Evolutionary conservation across 2,888 invertebrate species (phyloP).

Genomic region (Heliconius erato): DNA sequence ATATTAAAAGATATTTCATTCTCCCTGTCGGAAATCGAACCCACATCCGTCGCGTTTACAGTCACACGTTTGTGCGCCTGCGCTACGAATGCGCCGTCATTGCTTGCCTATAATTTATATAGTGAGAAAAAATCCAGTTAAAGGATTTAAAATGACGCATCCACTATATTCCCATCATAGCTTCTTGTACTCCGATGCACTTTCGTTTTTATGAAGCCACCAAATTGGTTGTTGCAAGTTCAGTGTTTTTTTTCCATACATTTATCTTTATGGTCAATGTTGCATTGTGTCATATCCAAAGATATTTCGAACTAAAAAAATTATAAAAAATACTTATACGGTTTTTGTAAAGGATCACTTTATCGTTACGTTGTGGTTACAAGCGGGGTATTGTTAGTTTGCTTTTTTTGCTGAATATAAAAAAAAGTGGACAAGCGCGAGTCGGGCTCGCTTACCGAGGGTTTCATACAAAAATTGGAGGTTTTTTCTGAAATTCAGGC

Average conservation of each 20-base stretch:
- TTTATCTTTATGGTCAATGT: slow-evolving; percentile 79
- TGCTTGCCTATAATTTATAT: neutral
- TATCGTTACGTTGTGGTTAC: slow-evolving; percentile 59
- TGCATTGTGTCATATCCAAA: slow-evolving; percentile 74
- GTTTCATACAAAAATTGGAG: too few species aligned
- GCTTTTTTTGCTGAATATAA: slow-evolving; percentile 37
- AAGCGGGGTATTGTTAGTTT: slow-evolving; percentile 55
- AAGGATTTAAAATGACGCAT: slow-evolving; percentile 52
- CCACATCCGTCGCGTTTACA: too few species aligned
- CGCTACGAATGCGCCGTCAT: neutral
- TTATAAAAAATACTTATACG: slow-evolving; percentile 58
- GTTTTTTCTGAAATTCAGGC: too few species aligned
- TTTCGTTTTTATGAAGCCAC: slow-evolving; percentile 77
- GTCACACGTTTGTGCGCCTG: neutral
- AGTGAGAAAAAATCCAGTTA: neutral
- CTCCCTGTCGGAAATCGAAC: too few species aligned
- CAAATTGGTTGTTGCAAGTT: slow-evolving; percentile 71
- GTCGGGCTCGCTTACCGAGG: too few species aligned
- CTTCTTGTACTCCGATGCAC: slow-evolving; percentile 59
- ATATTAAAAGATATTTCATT: too few species aligned
- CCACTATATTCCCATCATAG: slow-evolving; percentile 51
- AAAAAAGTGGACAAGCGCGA: neutral
- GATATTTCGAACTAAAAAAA: slow-evolving; percentile 55
- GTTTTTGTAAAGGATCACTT: slow-evolving; percentile 62
- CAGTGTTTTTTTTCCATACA: slow-evolving; percentile 72